phyloP scores from a whole-genome alignment of 2,888 invertebrate species.

The Onchidella celtica region DNA sequence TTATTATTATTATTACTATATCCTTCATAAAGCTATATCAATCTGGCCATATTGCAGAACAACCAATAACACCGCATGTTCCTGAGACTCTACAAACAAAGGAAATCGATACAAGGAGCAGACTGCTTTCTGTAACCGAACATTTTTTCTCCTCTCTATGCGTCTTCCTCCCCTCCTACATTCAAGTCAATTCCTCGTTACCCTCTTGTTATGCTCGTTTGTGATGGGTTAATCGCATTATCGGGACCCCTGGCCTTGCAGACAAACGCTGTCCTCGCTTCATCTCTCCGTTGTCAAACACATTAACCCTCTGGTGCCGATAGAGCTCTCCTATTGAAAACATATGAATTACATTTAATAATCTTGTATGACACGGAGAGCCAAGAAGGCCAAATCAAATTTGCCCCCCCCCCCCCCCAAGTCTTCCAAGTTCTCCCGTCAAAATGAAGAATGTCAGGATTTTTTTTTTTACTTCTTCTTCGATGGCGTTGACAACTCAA shows the following conservation, averaged over 20 bases:
- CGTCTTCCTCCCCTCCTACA: no score
- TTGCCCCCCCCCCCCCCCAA: no score
- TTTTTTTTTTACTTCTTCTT: neutral
- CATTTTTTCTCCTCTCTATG: no score
- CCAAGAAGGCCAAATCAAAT: constrained; percentile 55
- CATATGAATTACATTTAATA: constrained; percentile 63
- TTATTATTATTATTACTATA: no score
- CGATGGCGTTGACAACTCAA: no score
- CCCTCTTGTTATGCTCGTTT: constrained; percentile 52
- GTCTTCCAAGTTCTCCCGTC: constrained; percentile 52
- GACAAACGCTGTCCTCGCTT: constrained; percentile 41
- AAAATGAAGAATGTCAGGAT: neutral
- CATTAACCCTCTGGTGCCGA: constrained; percentile 50
- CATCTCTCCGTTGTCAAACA: constrained; percentile 48
- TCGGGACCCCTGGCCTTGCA: constrained; percentile 39
- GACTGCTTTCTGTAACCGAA: no score
- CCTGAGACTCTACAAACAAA: no score
- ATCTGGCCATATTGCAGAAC: no score
- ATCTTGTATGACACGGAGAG: constrained; percentile 58
- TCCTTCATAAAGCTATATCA: no score
- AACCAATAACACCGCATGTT: no score
- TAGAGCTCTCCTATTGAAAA: constrained; percentile 53
- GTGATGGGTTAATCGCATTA: constrained; percentile 54
- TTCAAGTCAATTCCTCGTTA: constrained; percentile 43
- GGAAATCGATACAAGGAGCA: no score